These are phyloP conservation scores for Fratercula arctica DNA, from an alignment of 2,797 vertebrate genomes.

Conservation along the genomic window DNA sequence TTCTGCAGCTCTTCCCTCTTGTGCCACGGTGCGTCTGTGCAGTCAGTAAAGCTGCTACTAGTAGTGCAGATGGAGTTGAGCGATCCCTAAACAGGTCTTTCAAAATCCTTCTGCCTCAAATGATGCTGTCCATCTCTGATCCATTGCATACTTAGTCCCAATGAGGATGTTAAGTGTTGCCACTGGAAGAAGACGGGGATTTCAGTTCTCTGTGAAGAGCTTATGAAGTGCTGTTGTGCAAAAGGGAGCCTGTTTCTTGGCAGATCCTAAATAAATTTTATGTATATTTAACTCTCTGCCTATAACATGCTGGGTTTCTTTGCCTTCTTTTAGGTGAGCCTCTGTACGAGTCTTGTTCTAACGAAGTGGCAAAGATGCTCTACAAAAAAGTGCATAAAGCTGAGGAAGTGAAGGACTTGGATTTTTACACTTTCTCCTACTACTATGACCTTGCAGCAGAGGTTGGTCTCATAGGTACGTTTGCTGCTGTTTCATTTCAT, in stretches of 20 bases:
- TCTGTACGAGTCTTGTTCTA: conserved; percentile 82
- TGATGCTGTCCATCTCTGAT: not conserved
- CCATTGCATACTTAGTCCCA: not conserved
- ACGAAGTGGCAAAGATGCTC: conserved; percentile 85
- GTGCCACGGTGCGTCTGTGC: not conserved
- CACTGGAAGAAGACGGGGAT: not conserved
- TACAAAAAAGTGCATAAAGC: conserved; percentile 79
- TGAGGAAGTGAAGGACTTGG: conserved; percentile 77
- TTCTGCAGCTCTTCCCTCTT: not conserved
- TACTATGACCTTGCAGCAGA: conserved; percentile 91
- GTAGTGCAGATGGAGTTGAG: not conserved
- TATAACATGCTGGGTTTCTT: not conserved
- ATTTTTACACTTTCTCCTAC: conserved; percentile 93
- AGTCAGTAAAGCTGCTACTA: not conserved
- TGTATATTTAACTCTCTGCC: not conserved
- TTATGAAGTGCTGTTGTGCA: not conserved
- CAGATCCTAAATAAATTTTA: not conserved
- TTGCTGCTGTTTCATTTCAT: not conserved
- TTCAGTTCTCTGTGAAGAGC: not conserved
- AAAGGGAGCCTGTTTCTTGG: not conserved
- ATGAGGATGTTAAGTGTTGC: not conserved
- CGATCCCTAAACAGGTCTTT: not conserved
- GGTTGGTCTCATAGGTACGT: conserved; percentile 84
- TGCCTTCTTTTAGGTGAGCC: conserved; percentile 72
- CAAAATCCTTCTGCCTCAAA: not conserved